Conservation (phyloP, 2,797 vertebrate species). For the Psittacula echo region DNA sequence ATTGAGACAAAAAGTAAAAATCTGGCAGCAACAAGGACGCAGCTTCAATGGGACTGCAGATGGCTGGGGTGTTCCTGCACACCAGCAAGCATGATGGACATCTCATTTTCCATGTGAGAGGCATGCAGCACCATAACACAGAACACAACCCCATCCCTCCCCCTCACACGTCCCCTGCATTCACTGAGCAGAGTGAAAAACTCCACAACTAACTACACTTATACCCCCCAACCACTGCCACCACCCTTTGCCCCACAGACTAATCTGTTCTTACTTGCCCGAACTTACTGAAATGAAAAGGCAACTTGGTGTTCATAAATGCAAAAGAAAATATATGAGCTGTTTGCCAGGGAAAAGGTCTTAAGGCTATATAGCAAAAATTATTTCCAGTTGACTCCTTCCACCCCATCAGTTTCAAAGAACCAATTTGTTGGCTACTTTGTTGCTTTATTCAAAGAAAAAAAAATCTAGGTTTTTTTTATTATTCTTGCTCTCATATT, state of each 20-base stretch:
- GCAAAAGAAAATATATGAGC: background rate
- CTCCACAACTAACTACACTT: fast-evolving
- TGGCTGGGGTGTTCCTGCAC: background rate
- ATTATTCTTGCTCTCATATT: background rate
- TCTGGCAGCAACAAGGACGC: background rate
- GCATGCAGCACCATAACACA: background rate
- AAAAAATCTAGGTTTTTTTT: background rate
- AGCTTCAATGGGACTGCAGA: background rate
- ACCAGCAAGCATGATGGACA: background rate
- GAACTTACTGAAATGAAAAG: background rate
- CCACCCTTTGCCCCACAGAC: background rate
- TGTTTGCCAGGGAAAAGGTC: slow-evolving; percentile 16
- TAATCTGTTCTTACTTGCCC: background rate
- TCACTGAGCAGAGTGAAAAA: background rate
- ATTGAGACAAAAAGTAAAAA: background rate
- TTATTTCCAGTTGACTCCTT: slow-evolving; percentile 39
- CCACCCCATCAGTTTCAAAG: slow-evolving; percentile 26
- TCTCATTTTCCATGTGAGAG: background rate
- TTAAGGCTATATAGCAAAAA: slow-evolving; percentile 15
- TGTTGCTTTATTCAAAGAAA: background rate
- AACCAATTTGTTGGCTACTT: slow-evolving; percentile 1
- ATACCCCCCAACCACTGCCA: background rate
- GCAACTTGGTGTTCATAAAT: background rate
- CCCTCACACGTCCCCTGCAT: background rate
- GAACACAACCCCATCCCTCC: background rate